Evolutionary conservation across 2,797 vertebrate species (phyloP).

Genomic region (Prionace glauca): DNA sequence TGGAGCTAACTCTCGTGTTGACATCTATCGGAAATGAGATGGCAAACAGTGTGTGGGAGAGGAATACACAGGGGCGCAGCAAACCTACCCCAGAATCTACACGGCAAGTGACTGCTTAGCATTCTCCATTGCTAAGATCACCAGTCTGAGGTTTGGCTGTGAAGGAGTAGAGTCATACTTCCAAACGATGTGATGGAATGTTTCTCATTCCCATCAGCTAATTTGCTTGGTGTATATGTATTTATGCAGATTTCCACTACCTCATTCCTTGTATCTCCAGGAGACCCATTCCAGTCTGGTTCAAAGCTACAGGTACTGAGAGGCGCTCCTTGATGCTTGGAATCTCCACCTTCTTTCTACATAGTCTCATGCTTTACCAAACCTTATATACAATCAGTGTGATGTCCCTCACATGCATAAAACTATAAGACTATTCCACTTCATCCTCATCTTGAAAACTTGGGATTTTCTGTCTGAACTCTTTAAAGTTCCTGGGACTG

Average conservation of each 20-base stretch:
- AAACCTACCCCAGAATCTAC: constrained; percentile 77
- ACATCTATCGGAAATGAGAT: constrained; percentile 83
- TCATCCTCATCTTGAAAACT: not conserved
- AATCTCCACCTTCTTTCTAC: not conserved
- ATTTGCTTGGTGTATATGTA: too few relatives aligned
- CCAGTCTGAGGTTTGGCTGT: too few relatives aligned
- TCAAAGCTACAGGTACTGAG: not conserved
- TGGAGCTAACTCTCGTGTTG: constrained; percentile 85
- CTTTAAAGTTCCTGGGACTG: not conserved
- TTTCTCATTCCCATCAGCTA: not conserved
- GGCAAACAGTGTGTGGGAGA: constrained; percentile 91
- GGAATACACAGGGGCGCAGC: constrained; percentile 71
- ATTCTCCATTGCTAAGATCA: not conserved
- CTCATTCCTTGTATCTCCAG: not conserved
- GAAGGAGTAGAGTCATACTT: too few relatives aligned
- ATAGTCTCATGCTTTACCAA: not conserved
- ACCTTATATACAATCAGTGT: not conserved
- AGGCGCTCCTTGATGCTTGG: not conserved
- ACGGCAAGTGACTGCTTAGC: constrained; percentile 58
- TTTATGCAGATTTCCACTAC: not conserved
- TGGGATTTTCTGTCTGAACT: not conserved
- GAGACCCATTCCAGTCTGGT: not conserved
- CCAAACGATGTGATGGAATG: not conserved
- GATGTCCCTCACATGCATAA: not conserved
- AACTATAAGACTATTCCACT: not conserved